Evolutionary conservation across 2,888 invertebrate species (phyloP).

Genomic region (Dicyrtoma fusca): DNA sequence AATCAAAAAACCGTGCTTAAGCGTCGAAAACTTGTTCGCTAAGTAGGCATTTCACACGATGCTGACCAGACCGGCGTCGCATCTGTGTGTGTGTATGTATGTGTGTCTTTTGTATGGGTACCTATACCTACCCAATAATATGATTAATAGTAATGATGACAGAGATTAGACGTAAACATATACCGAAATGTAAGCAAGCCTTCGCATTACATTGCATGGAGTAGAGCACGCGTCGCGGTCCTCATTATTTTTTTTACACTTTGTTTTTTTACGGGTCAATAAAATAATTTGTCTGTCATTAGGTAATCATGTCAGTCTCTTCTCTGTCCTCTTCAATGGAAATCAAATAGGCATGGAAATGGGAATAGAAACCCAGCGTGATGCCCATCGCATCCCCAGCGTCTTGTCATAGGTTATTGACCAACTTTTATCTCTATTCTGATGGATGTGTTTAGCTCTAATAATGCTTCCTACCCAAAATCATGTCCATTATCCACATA

Average conservation of each 20-base stretch:
- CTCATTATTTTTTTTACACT: background rate
- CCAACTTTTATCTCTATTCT: slow-evolving; percentile 1
- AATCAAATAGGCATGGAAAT: background rate
- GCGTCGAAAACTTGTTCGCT: too few species aligned
- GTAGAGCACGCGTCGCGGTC: background rate
- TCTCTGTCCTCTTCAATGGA: background rate
- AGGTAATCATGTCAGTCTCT: slow-evolving; percentile 19
- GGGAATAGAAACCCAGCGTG: too few species aligned
- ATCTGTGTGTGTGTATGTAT: too few species aligned
- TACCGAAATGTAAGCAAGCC: background rate
- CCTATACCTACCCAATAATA: too few species aligned
- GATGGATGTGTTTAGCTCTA: too few species aligned
- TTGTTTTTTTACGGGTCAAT: slow-evolving; percentile 8
- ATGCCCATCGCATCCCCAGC: background rate
- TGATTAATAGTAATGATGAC: background rate
- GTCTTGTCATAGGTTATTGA: slow-evolving; percentile 15
- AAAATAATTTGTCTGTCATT: slow-evolving; percentile 25
- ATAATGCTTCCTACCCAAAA: too few species aligned
- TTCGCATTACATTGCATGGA: too few species aligned
- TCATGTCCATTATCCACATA: too few species aligned
- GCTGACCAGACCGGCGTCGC: too few species aligned
- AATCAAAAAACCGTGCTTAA: too few species aligned
- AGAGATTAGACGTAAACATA: background rate
- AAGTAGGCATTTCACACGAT: too few species aligned
- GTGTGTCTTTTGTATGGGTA: too few species aligned